A percentile compares a stretch with the other conserved stretches of the same genome.
Conservation (phyloP, 30 jellyfish, hydroid and myxozoan species). For the Pseudorhiza aurosa region DNA sequence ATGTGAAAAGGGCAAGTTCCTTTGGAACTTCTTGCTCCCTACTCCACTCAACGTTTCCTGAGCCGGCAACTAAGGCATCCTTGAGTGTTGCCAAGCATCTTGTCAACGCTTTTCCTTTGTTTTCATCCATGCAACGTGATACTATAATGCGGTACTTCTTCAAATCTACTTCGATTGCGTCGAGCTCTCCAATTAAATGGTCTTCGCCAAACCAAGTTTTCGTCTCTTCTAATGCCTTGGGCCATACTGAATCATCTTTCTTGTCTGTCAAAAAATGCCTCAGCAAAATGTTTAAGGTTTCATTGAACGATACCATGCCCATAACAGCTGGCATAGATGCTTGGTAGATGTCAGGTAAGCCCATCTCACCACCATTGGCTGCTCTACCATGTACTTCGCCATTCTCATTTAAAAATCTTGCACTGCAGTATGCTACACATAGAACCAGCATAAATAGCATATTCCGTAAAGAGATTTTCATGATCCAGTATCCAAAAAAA, state of each 20-base stretch:
- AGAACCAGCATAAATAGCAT: no score
- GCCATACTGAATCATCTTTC: conserved; percentile 56
- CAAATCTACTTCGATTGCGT: conserved; percentile 27
- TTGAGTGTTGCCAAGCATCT: conserved; percentile 46
- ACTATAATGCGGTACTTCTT: conserved; percentile 30
- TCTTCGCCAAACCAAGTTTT: conserved; percentile 60
- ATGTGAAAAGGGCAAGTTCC: conserved; percentile 7
- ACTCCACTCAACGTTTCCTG: conserved; percentile 51
- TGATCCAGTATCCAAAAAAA: no score
- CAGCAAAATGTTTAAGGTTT: conserved; percentile 13
- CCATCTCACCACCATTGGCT: not conserved
- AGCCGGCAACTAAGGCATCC: conserved; percentile 41
- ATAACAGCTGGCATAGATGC: conserved; percentile 70
- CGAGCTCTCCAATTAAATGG: conserved; percentile 11
- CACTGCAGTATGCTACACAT: no score
- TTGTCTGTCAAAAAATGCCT: conserved; percentile 32
- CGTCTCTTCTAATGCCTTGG: conserved; percentile 48
- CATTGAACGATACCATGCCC: conserved; percentile 57
- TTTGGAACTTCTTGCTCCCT: conserved; percentile 60
- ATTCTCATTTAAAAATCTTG: no score
- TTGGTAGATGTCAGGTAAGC: conserved; percentile 18
- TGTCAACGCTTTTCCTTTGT: conserved; percentile 46
- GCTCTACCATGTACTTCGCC: no score
- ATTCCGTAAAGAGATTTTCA: no score
- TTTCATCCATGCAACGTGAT: conserved; percentile 32